Conservation (phyloP, 1,140 invertebrate genomes). For the Lamellibrachia luymesi region DNA sequence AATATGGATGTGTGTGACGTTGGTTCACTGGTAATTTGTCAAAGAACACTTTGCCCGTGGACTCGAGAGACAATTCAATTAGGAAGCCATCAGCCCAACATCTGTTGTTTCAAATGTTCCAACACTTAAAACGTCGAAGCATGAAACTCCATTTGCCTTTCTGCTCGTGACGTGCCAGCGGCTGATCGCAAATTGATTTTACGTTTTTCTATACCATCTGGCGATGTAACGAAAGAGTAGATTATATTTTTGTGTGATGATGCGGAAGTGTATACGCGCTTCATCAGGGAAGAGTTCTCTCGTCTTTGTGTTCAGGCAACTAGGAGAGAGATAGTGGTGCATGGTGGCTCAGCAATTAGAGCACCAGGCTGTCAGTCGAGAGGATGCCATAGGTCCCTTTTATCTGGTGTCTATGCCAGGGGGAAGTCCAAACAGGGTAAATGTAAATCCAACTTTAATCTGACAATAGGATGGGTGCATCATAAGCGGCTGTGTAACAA, state of each 20-base stretch:
- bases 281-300: neutral
- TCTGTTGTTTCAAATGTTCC: neutral
- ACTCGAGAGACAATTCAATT: neutral
- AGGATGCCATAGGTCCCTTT: too few species aligned
- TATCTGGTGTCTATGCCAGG: too few species aligned
- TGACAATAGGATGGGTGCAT: too few species aligned
- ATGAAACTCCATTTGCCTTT: conserved; percentile 1
- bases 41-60: neutral
- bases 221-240: neutral
- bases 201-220: neutral
- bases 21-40: neutral
- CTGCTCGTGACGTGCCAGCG: neutral
- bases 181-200: neutral
- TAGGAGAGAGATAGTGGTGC: too few species aligned
- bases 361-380: too few species aligned
- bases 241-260: neutral
- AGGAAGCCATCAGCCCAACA: neutral
- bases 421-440: too few species aligned
- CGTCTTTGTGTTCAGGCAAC: neutral
- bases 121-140: neutral
- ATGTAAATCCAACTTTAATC: too few species aligned
- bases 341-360: too few species aligned
- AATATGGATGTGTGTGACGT: neutral
- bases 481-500: too few species aligned
- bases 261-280: neutral